Percentiles rank a stretch among this genome's conserved stretches.
phyloP scores from a whole-genome alignment of 2,797 vertebrate genomes.

The Thamnophis elegans region DNA sequence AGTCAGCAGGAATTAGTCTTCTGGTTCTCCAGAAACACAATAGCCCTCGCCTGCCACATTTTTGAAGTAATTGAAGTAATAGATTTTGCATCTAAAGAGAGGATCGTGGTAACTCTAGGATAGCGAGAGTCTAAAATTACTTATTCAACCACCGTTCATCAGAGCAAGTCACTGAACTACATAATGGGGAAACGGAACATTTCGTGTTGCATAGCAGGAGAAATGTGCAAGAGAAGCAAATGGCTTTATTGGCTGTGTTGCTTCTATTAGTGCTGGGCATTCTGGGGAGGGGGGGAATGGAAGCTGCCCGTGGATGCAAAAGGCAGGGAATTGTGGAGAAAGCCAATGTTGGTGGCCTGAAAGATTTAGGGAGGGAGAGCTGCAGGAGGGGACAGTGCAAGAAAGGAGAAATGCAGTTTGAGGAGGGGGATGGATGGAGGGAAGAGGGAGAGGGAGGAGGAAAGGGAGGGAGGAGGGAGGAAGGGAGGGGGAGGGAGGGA shows the following conservation, averaged over 20 bases:
- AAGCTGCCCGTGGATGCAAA: not conserved
- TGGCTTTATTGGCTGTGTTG: not conserved
- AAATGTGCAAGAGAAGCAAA: not conserved
- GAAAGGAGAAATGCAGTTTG: too few relatives aligned
- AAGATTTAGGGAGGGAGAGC: not conserved
- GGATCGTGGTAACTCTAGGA: not conserved
- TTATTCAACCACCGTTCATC: not conserved
- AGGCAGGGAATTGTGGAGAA: not conserved
- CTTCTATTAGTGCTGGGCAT: not conserved
- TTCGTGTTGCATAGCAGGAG: not conserved
- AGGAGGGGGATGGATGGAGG: too few relatives aligned
- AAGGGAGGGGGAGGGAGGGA: too few relatives aligned
- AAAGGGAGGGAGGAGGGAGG: rapidly evolving
- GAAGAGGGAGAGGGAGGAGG: too few relatives aligned
- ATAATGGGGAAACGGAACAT: not conserved
- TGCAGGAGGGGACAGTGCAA: too few relatives aligned
- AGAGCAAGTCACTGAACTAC: not conserved
- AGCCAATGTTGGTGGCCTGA: not conserved
- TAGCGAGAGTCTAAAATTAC: not conserved
- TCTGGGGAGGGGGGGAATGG: not conserved
- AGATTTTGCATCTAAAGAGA: not conserved
- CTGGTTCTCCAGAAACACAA: not conserved
- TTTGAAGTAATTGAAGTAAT: not conserved
- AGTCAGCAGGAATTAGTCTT: not conserved
- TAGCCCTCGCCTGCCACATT: not conserved